Evolutionary conservation across 2,888 invertebrate species (phyloP).

Genomic region (Phaedon cochleariae): DNA sequence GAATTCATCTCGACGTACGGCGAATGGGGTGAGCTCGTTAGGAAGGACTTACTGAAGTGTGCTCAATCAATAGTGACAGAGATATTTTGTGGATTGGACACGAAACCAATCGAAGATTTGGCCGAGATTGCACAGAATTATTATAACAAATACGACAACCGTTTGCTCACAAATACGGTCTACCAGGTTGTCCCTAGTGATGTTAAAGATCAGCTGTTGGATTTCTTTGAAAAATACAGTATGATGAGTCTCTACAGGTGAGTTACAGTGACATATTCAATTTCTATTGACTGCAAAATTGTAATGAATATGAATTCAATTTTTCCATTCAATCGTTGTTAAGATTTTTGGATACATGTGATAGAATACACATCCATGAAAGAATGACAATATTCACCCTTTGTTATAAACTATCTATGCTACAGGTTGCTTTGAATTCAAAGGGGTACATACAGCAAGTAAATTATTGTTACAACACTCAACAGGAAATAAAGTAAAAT

Average conservation of each 20-base stretch:
- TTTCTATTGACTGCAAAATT: too few species aligned
- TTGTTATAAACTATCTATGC: too few species aligned
- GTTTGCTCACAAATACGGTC: constrained; percentile 73
- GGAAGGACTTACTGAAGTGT: constrained; percentile 74
- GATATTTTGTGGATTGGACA: constrained; percentile 68
- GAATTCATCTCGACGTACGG: constrained; percentile 53
- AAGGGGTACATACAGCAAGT: too few species aligned
- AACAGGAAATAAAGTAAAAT: too few species aligned
- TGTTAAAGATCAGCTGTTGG: constrained; percentile 82
- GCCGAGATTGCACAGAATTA: constrained; percentile 92
- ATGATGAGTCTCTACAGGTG: constrained; percentile 90
- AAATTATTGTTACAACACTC: too few species aligned
- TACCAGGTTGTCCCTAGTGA: constrained; percentile 75
- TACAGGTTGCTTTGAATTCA: too few species aligned
- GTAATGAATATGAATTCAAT: neutral
- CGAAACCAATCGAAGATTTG: constrained; percentile 80
- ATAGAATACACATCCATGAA: too few species aligned
- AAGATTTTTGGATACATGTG: too few species aligned
- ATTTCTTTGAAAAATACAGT: constrained; percentile 93
- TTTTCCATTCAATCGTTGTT: too few species aligned
- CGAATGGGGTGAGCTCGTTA: constrained; percentile 63
- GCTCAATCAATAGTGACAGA: constrained; percentile 73
- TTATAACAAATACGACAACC: constrained; percentile 80
- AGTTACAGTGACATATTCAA: constrained; percentile 47
- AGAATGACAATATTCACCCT: too few species aligned